phyloP scores from a whole-genome alignment of 2,113 vertebrate genomes.

The Phylloscopus trochilus region DNA sequence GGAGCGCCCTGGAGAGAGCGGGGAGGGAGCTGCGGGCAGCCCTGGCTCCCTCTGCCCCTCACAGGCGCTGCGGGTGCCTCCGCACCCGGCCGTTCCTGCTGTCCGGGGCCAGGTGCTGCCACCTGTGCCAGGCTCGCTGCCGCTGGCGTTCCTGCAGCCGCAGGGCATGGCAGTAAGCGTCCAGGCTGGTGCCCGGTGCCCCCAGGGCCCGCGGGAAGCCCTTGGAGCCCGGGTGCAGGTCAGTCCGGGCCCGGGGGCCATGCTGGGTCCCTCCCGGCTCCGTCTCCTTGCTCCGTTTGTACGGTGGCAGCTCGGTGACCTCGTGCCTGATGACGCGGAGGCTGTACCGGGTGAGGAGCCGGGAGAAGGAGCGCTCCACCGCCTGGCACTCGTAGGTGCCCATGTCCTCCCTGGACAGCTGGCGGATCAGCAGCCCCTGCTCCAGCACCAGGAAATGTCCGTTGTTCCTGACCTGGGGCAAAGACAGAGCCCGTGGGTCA shows the following conservation, averaged over 20 bases:
- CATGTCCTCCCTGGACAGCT: conserved; percentile 57
- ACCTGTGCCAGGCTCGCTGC: conserved; percentile 77
- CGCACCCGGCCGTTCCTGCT: conserved; percentile 76
- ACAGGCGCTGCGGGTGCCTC: conserved; percentile 65
- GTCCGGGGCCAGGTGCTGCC: conserved; percentile 73
- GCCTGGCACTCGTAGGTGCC: conserved; percentile 78
- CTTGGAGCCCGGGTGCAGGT: conserved; percentile 67
- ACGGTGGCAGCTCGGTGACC: conserved; percentile 2
- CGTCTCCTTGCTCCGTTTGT: background rate
- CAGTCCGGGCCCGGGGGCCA: background rate
- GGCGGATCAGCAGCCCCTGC: conserved; percentile 80
- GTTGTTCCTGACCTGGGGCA: conserved; percentile 51
- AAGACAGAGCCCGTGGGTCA: background rate
- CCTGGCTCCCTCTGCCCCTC: background rate
- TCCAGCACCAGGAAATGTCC: conserved; percentile 63
- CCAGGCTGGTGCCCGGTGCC: conserved; percentile 64
- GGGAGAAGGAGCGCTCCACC: conserved; percentile 74
- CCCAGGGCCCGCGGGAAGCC: conserved; percentile 69
- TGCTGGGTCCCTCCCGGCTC: conserved; percentile 36
- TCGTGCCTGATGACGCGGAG: conserved; percentile 73
- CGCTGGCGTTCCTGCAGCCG: conserved; percentile 78
- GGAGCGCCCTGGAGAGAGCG: background rate
- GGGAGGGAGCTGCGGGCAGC: background rate
- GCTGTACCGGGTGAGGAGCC: conserved; percentile 70
- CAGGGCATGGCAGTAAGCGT: conserved; percentile 80